phyloP scores from a whole-genome alignment of 1,140 invertebrate species.

The Panagrolaimus sp. region DNA sequence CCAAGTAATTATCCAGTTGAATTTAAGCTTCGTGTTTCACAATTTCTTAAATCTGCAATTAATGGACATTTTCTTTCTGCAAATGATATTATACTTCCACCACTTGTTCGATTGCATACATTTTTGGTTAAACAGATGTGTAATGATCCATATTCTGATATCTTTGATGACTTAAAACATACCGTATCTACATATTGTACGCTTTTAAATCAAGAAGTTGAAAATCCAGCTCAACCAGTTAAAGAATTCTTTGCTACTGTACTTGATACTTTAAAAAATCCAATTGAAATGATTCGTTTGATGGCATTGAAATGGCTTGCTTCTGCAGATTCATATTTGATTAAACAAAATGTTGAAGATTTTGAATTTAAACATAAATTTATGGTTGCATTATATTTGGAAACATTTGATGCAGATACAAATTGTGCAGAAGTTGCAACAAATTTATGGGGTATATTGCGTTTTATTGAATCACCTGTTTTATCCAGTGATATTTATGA shows the following conservation, averaged over 20 bases:
- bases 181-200: background rate
- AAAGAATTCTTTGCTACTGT: background rate
- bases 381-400: background rate
- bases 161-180: background rate
- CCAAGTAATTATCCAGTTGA: conserved; percentile 3
- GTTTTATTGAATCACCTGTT: background rate
- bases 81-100: background rate
- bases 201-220: background rate
- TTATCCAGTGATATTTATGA: background rate
- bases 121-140: conserved; percentile 8
- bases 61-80: background rate
- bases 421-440: background rate
- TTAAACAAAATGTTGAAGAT: background rate
- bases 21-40: background rate
- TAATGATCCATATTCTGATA: background rate
- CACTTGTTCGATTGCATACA: background rate
- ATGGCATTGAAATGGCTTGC: background rate
- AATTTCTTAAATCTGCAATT: conserved; percentile 4
- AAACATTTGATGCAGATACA: background rate
- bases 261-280: background rate
- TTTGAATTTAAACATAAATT: background rate
- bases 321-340: background rate
- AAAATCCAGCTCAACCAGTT: background rate
- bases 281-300: background rate
- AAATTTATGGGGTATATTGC: conserved; percentile 1